Evolutionary conservation across 2,113 vertebrate genomes (phyloP), one percentile per base, ranked within the genome.

Genomic region (Merops nubicus): DNA sequence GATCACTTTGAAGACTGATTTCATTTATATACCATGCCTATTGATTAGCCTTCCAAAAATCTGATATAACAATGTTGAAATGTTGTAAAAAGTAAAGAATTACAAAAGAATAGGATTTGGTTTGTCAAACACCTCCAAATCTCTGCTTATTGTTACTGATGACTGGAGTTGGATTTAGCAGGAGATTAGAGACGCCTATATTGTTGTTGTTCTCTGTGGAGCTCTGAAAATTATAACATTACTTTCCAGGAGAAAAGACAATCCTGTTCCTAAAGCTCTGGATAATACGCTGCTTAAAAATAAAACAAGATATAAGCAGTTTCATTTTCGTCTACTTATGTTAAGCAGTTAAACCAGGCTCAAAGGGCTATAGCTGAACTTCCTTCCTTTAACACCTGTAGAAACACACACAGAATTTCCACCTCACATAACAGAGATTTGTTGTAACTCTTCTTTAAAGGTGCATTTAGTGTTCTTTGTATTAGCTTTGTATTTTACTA

Each of bases 151-250:
- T 69, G 18, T 96, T 94, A 89, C 80, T 84, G 92, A 95, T 96
- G 97, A 96, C 94, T 96, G 88, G 91, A 97, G 96, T 72, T 97
- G 92, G 93, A 95, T 97, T 97, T 94, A 96, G 95, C 92, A 78
- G 89, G 93, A 97, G 96, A 94, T 96, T 96, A 95, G 93, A 95
- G 85, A 89, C 93, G 97, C 95, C 95, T 97, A 69, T 97, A 97
- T 97, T 91, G 88, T 93, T 97, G 79, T 95, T 95, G 64, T 91
- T 97, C 97, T 97, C 97, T 96, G 95, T 94, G 93, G 96, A 97
- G 91, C 96, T 97, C 96, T 97, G 96, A 93, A 98, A 98, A 98
- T 98, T 97, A 96, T 92, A 97, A 96, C 91, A 69, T 98, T 98
- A 97, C 88, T 91, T 98, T 98, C 95, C 91, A 96, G 72, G 93